Percentiles rank a stretch among this genome's conserved stretches.
Conservation (phyloP, 2,113 vertebrate species). For the Gallinago media region DNA sequence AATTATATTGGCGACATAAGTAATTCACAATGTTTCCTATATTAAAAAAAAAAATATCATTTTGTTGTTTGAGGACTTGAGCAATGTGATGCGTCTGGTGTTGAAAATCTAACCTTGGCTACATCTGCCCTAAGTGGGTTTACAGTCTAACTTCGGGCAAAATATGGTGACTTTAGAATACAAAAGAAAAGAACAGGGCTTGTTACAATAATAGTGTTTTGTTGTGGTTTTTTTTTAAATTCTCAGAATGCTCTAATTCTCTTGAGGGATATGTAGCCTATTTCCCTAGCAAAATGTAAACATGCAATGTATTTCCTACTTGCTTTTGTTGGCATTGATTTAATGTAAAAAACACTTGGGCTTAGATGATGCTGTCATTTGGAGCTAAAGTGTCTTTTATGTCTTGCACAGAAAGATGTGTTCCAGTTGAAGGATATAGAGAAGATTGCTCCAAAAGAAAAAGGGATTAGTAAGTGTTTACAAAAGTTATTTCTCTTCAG, state of each 20-base stretch:
- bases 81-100: neutral
- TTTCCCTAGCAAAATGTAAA: neutral
- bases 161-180: neutral
- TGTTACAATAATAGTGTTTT: neutral
- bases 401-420: constrained; percentile 91
- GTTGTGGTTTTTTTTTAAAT: neutral
- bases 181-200: neutral
- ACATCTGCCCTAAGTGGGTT: neutral
- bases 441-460: constrained; percentile 97
- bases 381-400: neutral
- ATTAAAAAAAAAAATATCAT: neutral
- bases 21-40: neutral
- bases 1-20: fast-evolving
- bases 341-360: neutral
- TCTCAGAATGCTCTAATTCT: neutral
- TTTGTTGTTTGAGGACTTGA: neutral
- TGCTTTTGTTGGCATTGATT: neutral
- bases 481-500: neutral
- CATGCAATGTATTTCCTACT: neutral
- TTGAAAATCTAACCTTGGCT: neutral
- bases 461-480: constrained; percentile 93
- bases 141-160: neutral
- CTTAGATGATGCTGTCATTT: neutral
- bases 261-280: neutral
- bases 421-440: constrained; percentile 98